Conservation (phyloP, 2,797 vertebrate species). For the Dipus sagitta region DNA sequence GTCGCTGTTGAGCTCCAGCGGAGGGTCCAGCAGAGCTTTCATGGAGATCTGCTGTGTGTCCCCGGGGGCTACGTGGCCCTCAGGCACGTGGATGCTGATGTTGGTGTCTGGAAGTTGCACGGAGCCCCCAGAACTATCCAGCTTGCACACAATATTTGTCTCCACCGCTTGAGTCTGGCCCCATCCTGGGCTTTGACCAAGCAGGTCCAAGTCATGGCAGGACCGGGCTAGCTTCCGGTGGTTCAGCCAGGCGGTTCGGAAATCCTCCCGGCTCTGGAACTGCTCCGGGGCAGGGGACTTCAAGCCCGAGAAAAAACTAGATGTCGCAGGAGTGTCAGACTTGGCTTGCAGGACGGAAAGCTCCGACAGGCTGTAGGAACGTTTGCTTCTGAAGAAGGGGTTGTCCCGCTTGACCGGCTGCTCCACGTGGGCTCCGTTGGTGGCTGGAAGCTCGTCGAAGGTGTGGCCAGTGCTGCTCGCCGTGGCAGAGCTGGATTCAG, state of each 20-base stretch:
- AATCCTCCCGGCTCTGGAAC: slow-evolving; percentile 97
- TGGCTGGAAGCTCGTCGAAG: slow-evolving; percentile 87
- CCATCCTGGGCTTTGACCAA: slow-evolving; percentile 98
- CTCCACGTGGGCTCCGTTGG: slow-evolving; percentile 81
- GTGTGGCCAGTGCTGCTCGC: slow-evolving; percentile 89
- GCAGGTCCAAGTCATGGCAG: slow-evolving; percentile 95
- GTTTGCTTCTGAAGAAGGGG: slow-evolving; percentile 96
- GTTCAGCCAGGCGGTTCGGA: slow-evolving; percentile 96
- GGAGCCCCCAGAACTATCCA: slow-evolving; percentile 94
- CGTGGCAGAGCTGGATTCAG: slow-evolving; percentile 75
- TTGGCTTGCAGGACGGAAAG: slow-evolving; percentile 95
- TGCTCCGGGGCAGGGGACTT: slow-evolving; percentile 96
- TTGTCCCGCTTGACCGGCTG: slow-evolving; percentile 91
- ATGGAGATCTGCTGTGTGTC: slow-evolving; percentile 96
- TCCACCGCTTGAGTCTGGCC: slow-evolving; percentile 98
- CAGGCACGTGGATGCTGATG: slow-evolving; percentile 94
- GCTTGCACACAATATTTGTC: slow-evolving; percentile 95
- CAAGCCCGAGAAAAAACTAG: slow-evolving; percentile 93
- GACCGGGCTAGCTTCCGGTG: slow-evolving; percentile 97
- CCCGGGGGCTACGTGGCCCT: slow-evolving; percentile 93
- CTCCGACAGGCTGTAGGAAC: slow-evolving; percentile 97
- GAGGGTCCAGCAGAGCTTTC: slow-evolving; percentile 96
- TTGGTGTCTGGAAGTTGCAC: slow-evolving; percentile 96
- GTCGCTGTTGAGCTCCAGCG: slow-evolving; percentile 95
- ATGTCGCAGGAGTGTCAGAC: slow-evolving; percentile 87